A percentile compares a stretch with the other conserved stretches of the same genome.
Conservation (phyloP, 2,797 vertebrate species). For the Clarias pachynema region DNA sequence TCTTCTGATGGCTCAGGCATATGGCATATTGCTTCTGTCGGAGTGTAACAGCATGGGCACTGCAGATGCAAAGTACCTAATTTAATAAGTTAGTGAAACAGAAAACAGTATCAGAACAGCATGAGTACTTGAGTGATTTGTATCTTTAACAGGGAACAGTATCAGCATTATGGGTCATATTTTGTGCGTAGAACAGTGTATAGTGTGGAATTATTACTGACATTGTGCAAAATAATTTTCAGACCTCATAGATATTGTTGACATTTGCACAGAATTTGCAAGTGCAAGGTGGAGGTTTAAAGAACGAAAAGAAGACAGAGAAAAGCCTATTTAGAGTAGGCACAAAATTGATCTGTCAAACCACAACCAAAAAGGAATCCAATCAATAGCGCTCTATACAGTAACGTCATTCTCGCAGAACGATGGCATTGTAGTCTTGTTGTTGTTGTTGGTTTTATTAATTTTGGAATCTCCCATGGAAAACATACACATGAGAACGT, state of each 20-base stretch:
- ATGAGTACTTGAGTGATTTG: background rate
- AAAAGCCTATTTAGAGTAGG: background rate
- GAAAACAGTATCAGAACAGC: background rate
- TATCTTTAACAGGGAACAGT: background rate
- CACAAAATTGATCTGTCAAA: no score
- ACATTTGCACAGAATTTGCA: background rate
- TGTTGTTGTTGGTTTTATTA: background rate
- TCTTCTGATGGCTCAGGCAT: background rate
- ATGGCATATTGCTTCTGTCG: constrained; percentile 2
- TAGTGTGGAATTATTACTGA: background rate
- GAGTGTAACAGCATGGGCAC: background rate
- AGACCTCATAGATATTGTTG: background rate
- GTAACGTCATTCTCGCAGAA: background rate
- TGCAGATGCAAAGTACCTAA: background rate
- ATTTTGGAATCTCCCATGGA: background rate
- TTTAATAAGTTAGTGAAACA: background rate
- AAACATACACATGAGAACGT: background rate
- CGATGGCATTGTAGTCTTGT: background rate
- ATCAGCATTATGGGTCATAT: background rate
- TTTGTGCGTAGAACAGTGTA: background rate
- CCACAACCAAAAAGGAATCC: background rate
- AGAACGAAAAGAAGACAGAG: background rate
- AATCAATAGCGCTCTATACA: background rate
- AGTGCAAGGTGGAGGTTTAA: background rate
- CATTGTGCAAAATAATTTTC: background rate